A percentile compares a stretch with the other conserved stretches of the same genome.
Evolutionary conservation across 2,888 invertebrate species (phyloP).

Genomic region (Emesis furor): DNA sequence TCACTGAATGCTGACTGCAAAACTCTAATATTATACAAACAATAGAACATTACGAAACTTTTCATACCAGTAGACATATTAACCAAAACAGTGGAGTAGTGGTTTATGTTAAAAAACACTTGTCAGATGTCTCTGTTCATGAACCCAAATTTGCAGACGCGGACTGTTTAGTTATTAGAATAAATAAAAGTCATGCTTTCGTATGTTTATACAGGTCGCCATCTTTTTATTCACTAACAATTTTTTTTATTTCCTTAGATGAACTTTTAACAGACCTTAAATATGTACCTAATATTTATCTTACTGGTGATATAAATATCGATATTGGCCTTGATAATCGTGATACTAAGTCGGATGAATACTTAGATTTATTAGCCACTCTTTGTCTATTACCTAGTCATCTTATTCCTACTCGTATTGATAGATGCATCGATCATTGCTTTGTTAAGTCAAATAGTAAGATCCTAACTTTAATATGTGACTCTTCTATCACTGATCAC

Average conservation of each 20-base stretch:
- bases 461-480: slow-evolving; percentile 26
- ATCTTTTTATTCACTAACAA: slow-evolving; percentile 4
- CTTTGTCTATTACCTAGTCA: slow-evolving; percentile 45
- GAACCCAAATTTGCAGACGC: background rate
- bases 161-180: background rate
- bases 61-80: slow-evolving; percentile 27
- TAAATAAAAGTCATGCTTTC: slow-evolving; percentile 13
- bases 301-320: slow-evolving; percentile 53
- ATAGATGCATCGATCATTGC: slow-evolving; percentile 48
- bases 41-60: slow-evolving; percentile 24
- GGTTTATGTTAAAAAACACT: slow-evolving; percentile 35
- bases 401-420: slow-evolving; percentile 40
- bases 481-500: slow-evolving; percentile 49
- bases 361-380: slow-evolving; percentile 41
- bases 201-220: slow-evolving; percentile 44
- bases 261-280: slow-evolving; percentile 15
- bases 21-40: slow-evolving; percentile 24
- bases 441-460: slow-evolving; percentile 35
- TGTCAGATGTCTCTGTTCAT: background rate
- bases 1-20: slow-evolving; percentile 56
- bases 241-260: slow-evolving; percentile 30
- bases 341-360: slow-evolving; percentile 25
- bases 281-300: slow-evolving; percentile 32
- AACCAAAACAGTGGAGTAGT: slow-evolving; percentile 45
- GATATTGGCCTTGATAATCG: slow-evolving; percentile 1